Evolutionary conservation across 35 echinoderm and acorn worm species (phyloP), one percentile per base, ranked within the genome.

Genomic region (Apostichopus californicus): DNA sequence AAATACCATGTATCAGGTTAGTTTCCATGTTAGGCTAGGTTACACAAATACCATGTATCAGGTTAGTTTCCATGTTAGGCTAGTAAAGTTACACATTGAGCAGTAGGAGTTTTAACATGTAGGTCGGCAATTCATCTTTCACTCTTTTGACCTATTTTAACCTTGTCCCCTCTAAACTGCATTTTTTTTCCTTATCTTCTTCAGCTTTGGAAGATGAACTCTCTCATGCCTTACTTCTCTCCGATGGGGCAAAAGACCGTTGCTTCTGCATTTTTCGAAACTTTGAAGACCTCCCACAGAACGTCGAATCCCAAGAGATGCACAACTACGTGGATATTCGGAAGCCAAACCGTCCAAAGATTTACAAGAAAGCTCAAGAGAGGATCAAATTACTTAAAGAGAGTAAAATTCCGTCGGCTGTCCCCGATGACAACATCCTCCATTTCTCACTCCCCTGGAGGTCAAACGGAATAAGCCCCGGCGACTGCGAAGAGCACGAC

Each of bases 1-100:
- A 99, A 99, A 83, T 99, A 99, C 79, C 93, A 99, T 84, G 96
- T 99, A 92, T 99, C 97, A 94, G 97, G 97, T 99, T 72, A 28
- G 84, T 81, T 22, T n/a, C 5, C 71, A 9, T 75, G 1, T 75
- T 18, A 18, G 21, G 1, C 7, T 22, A 6, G 3, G 34, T 3
- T 46, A 46, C 34, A 46, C 34, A 46, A 73, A 21, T 73, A 73
- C 70, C 5, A 73, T 15, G 70, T 73, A 73, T 73, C 70, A 17
- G 70, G 70, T 73, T 73, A 15, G 15, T 12, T 73, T 73, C 70
- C 70, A 6, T 59, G 5, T 5, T 59, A 59, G 57, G 57, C 10
- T 59, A 10, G n/a, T n/a, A n/a, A n/a, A 61, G 34, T 3, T 46
- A 46, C 34, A 46, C 34, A 46, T 28, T 1, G 26, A 46, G 1